A percentile compares a stretch with the other conserved stretches of the same genome.
phyloP scores from a whole-genome alignment of 2,797 vertebrate species.

The Dendrocincla tyrannina region DNA sequence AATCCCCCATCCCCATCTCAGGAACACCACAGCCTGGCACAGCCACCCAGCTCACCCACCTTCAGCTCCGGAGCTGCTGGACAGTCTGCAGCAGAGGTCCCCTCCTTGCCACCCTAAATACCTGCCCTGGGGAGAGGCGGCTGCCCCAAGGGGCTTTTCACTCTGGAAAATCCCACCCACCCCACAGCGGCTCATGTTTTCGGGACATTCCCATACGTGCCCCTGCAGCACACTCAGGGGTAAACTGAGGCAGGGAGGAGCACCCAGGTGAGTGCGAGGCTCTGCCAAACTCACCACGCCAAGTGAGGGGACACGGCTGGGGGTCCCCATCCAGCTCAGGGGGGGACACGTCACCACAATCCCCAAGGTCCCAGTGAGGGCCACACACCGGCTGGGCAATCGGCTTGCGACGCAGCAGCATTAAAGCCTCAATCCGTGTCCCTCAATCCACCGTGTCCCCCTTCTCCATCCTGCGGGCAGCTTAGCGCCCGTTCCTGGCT shows the following conservation, averaged over 20 bases:
- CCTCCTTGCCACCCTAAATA: not conserved
- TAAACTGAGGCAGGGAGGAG: slow-evolving; percentile 22
- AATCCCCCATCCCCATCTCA: not conserved
- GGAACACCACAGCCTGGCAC: not conserved
- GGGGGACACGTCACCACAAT: accelerated
- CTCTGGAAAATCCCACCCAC: slow-evolving; percentile 19
- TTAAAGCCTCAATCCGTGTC: not conserved
- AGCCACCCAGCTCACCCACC: not conserved
- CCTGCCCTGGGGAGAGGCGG: accelerated
- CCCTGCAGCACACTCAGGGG: accelerated
- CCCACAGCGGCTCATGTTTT: not conserved
- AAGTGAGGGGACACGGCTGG: not conserved
- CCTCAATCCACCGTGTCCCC: not conserved
- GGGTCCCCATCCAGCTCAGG: not conserved
- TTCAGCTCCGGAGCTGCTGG: not conserved
- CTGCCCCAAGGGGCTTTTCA: slow-evolving; percentile 18
- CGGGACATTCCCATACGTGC: not conserved
- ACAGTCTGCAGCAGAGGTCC: accelerated
- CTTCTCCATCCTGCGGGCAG: not conserved
- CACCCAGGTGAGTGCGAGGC: accelerated
- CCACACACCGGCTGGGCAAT: not conserved
- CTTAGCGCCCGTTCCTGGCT: slow-evolving; percentile 51
- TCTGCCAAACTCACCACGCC: not conserved
- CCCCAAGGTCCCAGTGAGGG: not conserved
- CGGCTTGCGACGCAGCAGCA: not conserved